These are phyloP conservation scores for Hydrozoanthus tunicans DNA, from an alignment of 64 coral and sea anemone species.

Conservation along the genomic window DNA sequence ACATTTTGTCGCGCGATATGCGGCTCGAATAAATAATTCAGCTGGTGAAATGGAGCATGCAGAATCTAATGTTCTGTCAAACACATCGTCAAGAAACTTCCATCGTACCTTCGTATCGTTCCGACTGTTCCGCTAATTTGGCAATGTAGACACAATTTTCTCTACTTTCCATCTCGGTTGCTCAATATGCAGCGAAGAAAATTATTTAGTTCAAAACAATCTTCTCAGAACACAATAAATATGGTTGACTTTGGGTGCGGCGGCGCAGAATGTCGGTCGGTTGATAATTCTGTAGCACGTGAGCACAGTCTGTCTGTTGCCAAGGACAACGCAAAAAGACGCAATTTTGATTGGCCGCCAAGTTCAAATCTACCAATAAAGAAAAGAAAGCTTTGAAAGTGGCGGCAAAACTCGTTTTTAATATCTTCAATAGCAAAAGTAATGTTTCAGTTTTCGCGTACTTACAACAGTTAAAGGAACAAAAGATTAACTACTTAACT, in stretches of 20 bases:
- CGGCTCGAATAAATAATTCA: not conserved
- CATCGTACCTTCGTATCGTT: conserved; percentile 34
- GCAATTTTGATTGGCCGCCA: conserved; percentile 23
- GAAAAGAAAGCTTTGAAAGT: conserved; percentile 1
- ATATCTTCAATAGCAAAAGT: too few relatives aligned
- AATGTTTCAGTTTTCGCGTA: too few relatives aligned
- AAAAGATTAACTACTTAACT: too few relatives aligned
- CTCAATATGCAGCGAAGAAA: not conserved
- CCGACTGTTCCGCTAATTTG: conserved; percentile 35
- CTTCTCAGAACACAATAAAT: conserved; percentile 17
- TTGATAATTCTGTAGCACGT: conserved; percentile 26
- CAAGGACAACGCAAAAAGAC: conserved; percentile 23
- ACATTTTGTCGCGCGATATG: not conserved
- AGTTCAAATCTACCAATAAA: conserved; percentile 43
- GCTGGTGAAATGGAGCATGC: not conserved
- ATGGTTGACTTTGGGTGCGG: conserved; percentile 40
- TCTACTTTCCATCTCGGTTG: conserved; percentile 12
- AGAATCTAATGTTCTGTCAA: too few relatives aligned
- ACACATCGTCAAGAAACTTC: not conserved
- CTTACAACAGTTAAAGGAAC: too few relatives aligned
- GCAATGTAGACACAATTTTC: conserved; percentile 32
- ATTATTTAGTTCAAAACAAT: not conserved
- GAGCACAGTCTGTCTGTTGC: not conserved
- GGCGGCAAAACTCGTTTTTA: conserved; percentile 11
- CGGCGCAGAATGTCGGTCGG: conserved; percentile 27